Evolutionary conservation across 2,113 vertebrate species (phyloP).

Genomic region (Nibea coibor): DNA sequence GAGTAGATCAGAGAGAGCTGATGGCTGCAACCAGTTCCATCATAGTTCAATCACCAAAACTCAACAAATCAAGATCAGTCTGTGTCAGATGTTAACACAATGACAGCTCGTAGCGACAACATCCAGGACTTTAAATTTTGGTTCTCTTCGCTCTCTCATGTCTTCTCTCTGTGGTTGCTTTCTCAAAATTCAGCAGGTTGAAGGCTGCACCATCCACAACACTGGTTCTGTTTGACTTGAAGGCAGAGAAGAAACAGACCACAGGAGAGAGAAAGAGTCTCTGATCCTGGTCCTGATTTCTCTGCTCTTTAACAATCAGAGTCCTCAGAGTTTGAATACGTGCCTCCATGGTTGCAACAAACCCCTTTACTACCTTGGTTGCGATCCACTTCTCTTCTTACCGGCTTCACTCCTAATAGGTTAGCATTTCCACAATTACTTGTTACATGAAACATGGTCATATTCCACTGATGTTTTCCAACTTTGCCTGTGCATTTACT

Average conservation of each 20-base stretch:
- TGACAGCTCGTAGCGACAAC: not conserved
- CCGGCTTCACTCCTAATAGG: constrained; percentile 77
- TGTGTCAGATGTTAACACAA: constrained; percentile 38
- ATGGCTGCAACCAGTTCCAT: constrained; percentile 35
- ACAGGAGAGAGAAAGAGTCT: constrained; percentile 27
- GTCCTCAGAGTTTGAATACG: constrained; percentile 64
- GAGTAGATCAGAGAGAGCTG: constrained; percentile 64
- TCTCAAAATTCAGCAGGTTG: constrained; percentile 54
- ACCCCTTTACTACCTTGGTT: constrained; percentile 79
- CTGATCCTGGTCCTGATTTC: constrained; percentile 47
- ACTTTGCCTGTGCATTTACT: not conserved
- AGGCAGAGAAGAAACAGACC: constrained; percentile 53
- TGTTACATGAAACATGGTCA: constrained; percentile 31
- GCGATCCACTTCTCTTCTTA: constrained; percentile 81
- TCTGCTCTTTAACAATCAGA: constrained; percentile 58
- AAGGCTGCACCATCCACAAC: constrained; percentile 48
- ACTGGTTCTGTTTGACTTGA: constrained; percentile 60
- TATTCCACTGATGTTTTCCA: constrained; percentile 1
- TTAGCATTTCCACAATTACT: constrained; percentile 77
- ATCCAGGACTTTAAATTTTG: constrained; percentile 8
- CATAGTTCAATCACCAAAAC: constrained; percentile 31
- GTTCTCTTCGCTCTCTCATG: constrained; percentile 41
- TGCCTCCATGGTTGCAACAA: constrained; percentile 75
- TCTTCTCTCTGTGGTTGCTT: constrained; percentile 23
- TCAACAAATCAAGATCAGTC: not conserved